Percentiles rank a stretch among this genome's conserved stretches.
These are phyloP conservation scores for Anorthoa munda DNA, from an alignment of 2,888 invertebrate species.

Conservation along the genomic window DNA sequence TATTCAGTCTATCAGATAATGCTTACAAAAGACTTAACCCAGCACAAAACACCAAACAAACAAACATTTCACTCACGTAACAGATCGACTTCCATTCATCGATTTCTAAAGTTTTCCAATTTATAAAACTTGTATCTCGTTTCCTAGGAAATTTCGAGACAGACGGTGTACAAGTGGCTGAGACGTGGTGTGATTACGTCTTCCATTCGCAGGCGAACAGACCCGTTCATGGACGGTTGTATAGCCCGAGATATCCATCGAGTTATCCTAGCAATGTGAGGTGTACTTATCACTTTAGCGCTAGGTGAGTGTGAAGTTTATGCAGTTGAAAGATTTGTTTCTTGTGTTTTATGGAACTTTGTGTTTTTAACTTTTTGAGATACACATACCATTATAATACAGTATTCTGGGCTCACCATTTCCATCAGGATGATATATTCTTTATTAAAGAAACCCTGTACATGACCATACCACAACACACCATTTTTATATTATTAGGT, in stretches of 20 bases:
- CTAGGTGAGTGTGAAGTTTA: constrained; percentile 91
- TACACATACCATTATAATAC: too few relatives aligned
- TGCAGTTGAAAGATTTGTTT: background rate
- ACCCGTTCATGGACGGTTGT: constrained; percentile 94
- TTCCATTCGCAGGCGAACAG: constrained; percentile 94
- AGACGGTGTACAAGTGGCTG: constrained; percentile 94
- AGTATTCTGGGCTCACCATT: too few relatives aligned
- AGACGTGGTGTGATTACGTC: constrained; percentile 96
- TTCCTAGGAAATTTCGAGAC: constrained; percentile 94
- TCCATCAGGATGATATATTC: too few relatives aligned
- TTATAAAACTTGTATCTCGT: constrained; percentile 59
- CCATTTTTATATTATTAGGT: too few relatives aligned
- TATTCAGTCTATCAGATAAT: background rate
- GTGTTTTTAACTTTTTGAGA: too few relatives aligned
- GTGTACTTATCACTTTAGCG: constrained; percentile 97
- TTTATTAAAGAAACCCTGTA: too few relatives aligned
- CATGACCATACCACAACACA: too few relatives aligned
- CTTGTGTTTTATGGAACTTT: too few relatives aligned
- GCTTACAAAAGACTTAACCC: constrained; percentile 16
- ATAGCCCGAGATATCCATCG: constrained; percentile 98
- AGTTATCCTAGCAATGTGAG: constrained; percentile 97
- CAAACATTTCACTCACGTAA: constrained; percentile 64
- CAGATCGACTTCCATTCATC: constrained; percentile 53
- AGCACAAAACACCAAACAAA: constrained; percentile 40
- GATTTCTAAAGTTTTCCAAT: constrained; percentile 66